Base-by-base conservation (phyloP, 2,888 invertebrate species). In the Sycophila texana region DNA sequence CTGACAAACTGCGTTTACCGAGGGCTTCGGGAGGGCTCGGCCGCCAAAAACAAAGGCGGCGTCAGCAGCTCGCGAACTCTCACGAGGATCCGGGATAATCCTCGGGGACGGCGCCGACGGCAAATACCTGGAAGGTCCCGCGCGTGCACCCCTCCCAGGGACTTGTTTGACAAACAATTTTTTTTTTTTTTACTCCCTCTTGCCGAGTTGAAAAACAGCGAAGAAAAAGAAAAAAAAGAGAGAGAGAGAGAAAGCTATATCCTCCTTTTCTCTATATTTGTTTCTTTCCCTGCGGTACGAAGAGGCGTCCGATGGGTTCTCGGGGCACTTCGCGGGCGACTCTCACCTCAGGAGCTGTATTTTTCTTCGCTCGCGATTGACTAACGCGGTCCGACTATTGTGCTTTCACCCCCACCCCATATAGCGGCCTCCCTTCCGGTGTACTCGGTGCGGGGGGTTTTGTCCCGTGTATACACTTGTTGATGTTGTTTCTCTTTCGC, bases 71-170 rank as follows among this genome's bases (percentile, higher is more conserved):
- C 72, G 68, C 66, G 65, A 82, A 73, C 79, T 85, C 85, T 63
- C 85, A 83, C 83, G 82, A 57, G 83, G 84, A 68, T 49, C 81
- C 74, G 58, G 71, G 74, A 83, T 85, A 84, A 86, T 84, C 83
- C 84, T 78, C 77, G 20, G 67, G 81, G 80, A n/a, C 47, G 63
- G 26, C 58, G 68, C 47, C 47, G 30, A 47, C 30, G 73, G 68
- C 74, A 74, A 73, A 77, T 77, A 77, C 58, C 66, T 77, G 72
- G 30, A 60, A 77, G 66, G 66, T 77, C 77, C 51, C 60, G 7
- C 26, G 22, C 53, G 26, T 53, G 20, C 66, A 47, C 4, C 18
- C 58, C 58, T 73, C 63, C 63, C 55, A 22, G 26, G 73, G 75
- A 79, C 79, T 79, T 81, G 79, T 81, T 81, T 81, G 81, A 77